phyloP scores from a whole-genome alignment of 2,113 vertebrate species.

The Mastomys natalensis region DNA sequence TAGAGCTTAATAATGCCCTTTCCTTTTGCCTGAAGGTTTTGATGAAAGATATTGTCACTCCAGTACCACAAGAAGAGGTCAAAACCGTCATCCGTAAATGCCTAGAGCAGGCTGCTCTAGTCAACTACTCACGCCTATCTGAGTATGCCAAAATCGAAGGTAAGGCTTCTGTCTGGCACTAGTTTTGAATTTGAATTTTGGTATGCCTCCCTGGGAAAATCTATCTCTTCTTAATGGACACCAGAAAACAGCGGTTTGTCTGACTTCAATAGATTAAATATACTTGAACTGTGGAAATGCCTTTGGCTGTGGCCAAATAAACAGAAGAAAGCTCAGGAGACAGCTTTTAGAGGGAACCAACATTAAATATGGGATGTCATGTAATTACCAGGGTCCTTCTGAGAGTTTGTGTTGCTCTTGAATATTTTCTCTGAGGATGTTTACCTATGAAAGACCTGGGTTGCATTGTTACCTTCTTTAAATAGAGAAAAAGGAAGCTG shows the following conservation, averaged over 20 bases:
- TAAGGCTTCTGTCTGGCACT: slow-evolving; percentile 84
- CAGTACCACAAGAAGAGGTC: slow-evolving; percentile 97
- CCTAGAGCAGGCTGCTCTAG: slow-evolving; percentile 97
- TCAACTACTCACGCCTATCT: slow-evolving; percentile 98
- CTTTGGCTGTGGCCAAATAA: slow-evolving; percentile 66
- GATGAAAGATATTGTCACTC: slow-evolving; percentile 99
- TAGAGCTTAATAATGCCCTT: background rate
- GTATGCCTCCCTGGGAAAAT: slow-evolving; percentile 77
- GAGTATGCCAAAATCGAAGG: slow-evolving; percentile 99
- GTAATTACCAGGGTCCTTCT: slow-evolving; percentile 52
- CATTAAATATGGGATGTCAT: slow-evolving; percentile 71
- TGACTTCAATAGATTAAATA: slow-evolving; percentile 69
- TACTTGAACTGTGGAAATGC: slow-evolving; percentile 54
- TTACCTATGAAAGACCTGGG: slow-evolving; percentile 58
- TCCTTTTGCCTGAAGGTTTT: slow-evolving; percentile 92
- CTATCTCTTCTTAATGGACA: slow-evolving; percentile 74
- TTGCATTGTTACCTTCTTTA: slow-evolving; percentile 78
- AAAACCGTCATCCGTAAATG: slow-evolving; percentile 98
- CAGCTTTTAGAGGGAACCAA: slow-evolving; percentile 71
- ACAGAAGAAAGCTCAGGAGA: slow-evolving; percentile 54
- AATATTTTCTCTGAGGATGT: slow-evolving; percentile 75
- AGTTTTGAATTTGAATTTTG: slow-evolving; percentile 79
- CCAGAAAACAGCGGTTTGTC: slow-evolving; percentile 69
- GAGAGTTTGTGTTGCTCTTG: slow-evolving; percentile 60
- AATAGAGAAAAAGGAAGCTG: slow-evolving; percentile 72